Evolutionary conservation across 2,797 vertebrate genomes (phyloP), one percentile per base, ranked within the genome.

Genomic region (Vespertilio murinus): DNA sequence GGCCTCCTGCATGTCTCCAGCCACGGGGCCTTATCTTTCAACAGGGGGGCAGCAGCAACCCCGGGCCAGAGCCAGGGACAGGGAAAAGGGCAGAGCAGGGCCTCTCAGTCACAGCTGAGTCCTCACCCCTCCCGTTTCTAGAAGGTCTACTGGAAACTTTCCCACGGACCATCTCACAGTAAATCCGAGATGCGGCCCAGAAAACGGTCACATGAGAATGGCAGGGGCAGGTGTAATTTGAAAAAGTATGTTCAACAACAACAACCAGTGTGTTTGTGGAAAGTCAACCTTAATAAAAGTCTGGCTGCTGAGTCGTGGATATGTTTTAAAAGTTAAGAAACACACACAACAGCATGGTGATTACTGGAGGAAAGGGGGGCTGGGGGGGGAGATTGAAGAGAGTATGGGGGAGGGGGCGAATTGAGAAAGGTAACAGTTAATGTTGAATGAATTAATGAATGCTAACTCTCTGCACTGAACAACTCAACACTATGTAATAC

Each of bases 281-380:
- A 90, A 87, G 59, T 74, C 23, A 86, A 42, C 28, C 67, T 88
- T 75, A 56, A 79, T 59, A 80, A 79, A 90, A 89, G 45, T 16
- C 30, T 65, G 11, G n/a, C 40, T 83, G 75, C 45, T 90, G n/a
- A 79, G 42, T 40, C n/a, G 74, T 83, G 28, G 56, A 25, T n/a
- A 82, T 88, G 25, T 87, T 86, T 82, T 20, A 38, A 54, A 94
- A 67, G 54, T 12, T 83, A 56, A 83, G 79, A 93, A 92, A 25
- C 20, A 10, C 4, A 73, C 52, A 54, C 49, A 54, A 77, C 47
- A 78, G n/a, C 74, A 54, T 17, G 74, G 74, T 35, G n/a, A 52
- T 38, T 78, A 54, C 49, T 33, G 38, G 49, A 54, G 33, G 47
- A 52, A 23, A 54, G 42, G 49, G 22, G 33, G 20, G 4, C 20